Conservation (phyloP, 2,113 vertebrate genomes). For the Pseudonaja textilis region DNA sequence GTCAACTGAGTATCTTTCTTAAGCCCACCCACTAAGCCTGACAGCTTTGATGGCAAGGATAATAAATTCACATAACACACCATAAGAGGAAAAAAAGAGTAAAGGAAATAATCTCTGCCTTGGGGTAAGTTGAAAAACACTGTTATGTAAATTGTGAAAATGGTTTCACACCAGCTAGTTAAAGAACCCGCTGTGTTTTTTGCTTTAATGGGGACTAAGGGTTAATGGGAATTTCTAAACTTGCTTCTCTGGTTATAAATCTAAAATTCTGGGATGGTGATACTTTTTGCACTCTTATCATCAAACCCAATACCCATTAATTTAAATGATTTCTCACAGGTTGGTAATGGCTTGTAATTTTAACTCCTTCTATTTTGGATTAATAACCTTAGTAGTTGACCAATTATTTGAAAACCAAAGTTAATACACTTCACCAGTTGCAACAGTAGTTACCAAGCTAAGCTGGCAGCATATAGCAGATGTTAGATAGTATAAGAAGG, state of each 20-base stretch:
- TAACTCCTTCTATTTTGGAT: not conserved
- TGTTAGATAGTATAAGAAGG: not conserved
- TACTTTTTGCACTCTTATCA: not conserved
- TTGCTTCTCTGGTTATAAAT: not conserved
- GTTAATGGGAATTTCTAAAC: slow-evolving; percentile 2
- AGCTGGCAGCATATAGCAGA: not conserved
- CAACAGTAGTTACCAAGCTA: not conserved
- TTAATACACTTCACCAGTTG: not conserved
- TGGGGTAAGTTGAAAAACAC: not conserved
- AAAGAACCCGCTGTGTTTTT: not conserved
- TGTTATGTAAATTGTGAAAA: slow-evolving; percentile 6
- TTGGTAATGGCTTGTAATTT: not conserved
- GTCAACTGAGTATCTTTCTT: not conserved
- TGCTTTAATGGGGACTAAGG: slow-evolving; percentile 19
- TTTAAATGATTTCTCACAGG: not conserved
- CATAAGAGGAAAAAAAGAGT: not conserved
- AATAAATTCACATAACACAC: not conserved
- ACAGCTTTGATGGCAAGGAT: slow-evolving; percentile 15
- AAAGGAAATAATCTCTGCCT: not conserved
- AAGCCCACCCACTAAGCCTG: not conserved
- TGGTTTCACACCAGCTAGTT: not conserved
- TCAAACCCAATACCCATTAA: not conserved
- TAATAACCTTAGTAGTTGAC: not conserved
- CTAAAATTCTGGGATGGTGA: not conserved
- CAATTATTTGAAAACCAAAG: not conserved